These are phyloP conservation scores for Heterodera schachtii DNA, from an alignment of 1,140 invertebrate species.

Conservation along the genomic window DNA sequence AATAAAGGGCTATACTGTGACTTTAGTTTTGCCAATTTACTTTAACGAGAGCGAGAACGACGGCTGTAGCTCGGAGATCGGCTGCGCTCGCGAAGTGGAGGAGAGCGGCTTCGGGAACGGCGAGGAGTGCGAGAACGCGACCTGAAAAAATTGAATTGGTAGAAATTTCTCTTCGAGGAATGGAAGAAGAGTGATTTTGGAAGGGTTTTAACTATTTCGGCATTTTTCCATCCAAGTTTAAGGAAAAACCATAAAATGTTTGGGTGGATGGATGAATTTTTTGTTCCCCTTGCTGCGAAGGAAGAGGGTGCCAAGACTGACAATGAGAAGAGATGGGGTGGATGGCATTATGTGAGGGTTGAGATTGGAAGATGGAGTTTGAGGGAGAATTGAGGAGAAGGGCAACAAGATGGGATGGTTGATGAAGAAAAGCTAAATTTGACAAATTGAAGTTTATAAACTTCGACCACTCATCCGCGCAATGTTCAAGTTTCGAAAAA, in stretches of 20 bases:
- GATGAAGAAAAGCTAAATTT: conserved; percentile 3
- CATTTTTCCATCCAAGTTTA: conserved; percentile 1
- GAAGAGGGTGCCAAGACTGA: conserved; percentile 5
- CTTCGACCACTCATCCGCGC: not conserved
- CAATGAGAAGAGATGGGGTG: conserved; percentile 10
- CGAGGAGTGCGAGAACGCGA: conserved; percentile 2
- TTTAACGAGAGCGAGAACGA: conserved; percentile 4
- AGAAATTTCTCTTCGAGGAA: too few relatives aligned
- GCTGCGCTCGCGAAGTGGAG: not conserved
- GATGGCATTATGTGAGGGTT: conserved; percentile 9
- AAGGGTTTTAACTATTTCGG: not conserved
- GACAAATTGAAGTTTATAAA: not conserved
- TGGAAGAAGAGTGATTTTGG: not conserved
- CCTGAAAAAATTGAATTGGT: not conserved
- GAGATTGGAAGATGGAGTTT: not conserved
- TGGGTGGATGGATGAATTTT: not conserved
- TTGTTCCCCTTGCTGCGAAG: not conserved
- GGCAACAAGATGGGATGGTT: conserved; percentile 4
- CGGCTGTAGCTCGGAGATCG: not conserved
- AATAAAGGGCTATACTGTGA: not conserved
- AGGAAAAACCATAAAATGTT: conserved; percentile 6
- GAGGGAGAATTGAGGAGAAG: not conserved
- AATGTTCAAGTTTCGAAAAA: not conserved
- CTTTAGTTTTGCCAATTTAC: not conserved
- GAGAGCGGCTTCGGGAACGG: conserved; percentile 8